Evolutionary conservation across 37 sponge, comb jelly and placozoan species (phyloP).

Genomic region (Dysidea cf. avara): DNA sequence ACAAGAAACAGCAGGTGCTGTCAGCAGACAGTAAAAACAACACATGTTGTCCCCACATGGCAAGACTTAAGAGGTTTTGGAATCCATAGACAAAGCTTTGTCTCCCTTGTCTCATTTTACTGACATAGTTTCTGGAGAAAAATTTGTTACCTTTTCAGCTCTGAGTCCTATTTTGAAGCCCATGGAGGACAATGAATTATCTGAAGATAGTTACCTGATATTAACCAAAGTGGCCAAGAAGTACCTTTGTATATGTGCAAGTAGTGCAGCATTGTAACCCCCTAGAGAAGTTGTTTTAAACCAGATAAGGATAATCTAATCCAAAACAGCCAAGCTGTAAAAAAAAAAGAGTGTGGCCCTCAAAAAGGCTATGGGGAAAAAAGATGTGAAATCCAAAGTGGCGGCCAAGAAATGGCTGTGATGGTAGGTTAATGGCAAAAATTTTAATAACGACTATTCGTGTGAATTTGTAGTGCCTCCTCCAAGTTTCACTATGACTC

Average conservation of each 20-base stretch:
- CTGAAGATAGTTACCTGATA: not conserved
- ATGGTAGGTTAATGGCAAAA: too few relatives aligned
- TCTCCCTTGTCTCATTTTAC: too few relatives aligned
- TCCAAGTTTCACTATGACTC: too few relatives aligned
- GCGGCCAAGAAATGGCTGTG: too few relatives aligned
- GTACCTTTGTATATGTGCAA: slow-evolving; percentile 29
- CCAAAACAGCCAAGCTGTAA: too few relatives aligned
- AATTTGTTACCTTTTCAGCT: too few relatives aligned
- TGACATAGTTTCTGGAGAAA: slow-evolving; percentile 45
- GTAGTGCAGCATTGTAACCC: slow-evolving; percentile 22
- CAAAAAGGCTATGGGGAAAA: slow-evolving; percentile 21
- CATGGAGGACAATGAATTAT: not conserved
- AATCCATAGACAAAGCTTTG: too few relatives aligned
- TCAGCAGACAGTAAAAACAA: slow-evolving; percentile 34
- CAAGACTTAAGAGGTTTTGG: slow-evolving; percentile 27
- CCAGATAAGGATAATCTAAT: too few relatives aligned
- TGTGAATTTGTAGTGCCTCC: too few relatives aligned
- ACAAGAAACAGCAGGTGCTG: slow-evolving; percentile 17
- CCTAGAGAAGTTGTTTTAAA: not conserved
- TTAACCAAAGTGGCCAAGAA: slow-evolving; percentile 27
- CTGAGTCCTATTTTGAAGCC: slow-evolving; percentile 14
- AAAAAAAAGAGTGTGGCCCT: too few relatives aligned
- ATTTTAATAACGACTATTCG: too few relatives aligned
- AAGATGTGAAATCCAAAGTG: too few relatives aligned
- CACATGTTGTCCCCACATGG: slow-evolving; percentile 35